Base-by-base conservation (phyloP, 2,797 vertebrate species). In the Anguilla anguilla region DNA sequence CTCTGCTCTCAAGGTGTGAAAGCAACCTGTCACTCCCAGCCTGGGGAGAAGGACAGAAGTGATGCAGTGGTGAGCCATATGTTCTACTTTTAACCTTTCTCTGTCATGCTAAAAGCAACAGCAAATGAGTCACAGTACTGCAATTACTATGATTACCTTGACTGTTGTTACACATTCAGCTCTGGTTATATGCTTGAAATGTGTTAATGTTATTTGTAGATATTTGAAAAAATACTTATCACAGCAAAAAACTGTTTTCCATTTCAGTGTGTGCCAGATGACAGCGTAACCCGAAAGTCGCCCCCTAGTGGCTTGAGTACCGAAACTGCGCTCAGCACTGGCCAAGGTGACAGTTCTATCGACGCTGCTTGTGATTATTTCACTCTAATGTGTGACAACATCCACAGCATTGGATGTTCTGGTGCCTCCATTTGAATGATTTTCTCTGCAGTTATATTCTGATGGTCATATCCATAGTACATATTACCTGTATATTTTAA, bases 221-320 rank as follows among this genome's bases (percentile, higher is more conserved):
- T 81, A 81, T 81, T 39, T 22, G 5, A 74, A 69, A 59, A 85
- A 43, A 6, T 69, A 7, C 22, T 25, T 55, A 15, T 69, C 53
- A 39, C 43, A 59, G 67, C 25, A 35, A 46, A 22, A 28, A 43
- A 31, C 88, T 94, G 89, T 95, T 94, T 94, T 90, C 90, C 89
- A 90, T 93, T 93, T 89, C 94, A 97, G 96, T 90, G 88, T 94
- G 93, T 93, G 39, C 91, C 93, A 88, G 95, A 95, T 2, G 93
- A 95, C 1, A 92, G 94, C 69, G 85, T 92, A 87, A 64, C 93
- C 94, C 95, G 95, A 92, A 96, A 94, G 95, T 93, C 93, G 93
- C 96, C 96, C 95, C 93, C 96, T 95, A 92, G 94, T 96, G 95
- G 95, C 92, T 89, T 93, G 91, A 95, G 93, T 86, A 88, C 93